phyloP scores from a whole-genome alignment of 1,140 invertebrate genomes.

The Ceratina japonica region DNA sequence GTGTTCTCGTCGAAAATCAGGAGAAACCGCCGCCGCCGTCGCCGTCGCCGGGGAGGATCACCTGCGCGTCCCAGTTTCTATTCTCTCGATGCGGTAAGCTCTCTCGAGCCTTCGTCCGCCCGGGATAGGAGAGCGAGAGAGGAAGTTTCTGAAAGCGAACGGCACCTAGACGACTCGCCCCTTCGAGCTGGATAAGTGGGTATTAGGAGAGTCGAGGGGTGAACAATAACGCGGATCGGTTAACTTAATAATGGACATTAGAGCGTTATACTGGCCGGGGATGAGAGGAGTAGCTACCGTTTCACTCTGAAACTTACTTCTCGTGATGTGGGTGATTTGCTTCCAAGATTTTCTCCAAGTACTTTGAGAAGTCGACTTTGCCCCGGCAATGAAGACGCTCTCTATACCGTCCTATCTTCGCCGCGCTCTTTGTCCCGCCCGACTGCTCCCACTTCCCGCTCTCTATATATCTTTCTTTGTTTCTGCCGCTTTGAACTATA shows the following conservation, averaged over 20 bases:
- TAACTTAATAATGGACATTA: conserved; percentile 69
- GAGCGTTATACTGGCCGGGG: conserved; percentile 52
- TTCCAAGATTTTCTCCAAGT: conserved; percentile 64
- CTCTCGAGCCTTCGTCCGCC: conserved; percentile 26
- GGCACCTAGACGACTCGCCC: conserved; percentile 56
- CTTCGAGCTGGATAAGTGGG: conserved; percentile 63
- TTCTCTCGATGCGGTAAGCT: conserved; percentile 59
- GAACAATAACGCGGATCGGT: conserved; percentile 68
- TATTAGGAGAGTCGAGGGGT: conserved; percentile 63
- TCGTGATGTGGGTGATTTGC: conserved; percentile 63
- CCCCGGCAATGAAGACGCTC: conserved; percentile 39
- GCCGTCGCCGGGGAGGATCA: conserved; percentile 42
- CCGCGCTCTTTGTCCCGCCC: not conserved
- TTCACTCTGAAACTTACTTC: conserved; percentile 58
- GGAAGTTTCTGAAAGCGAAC: conserved; percentile 60
- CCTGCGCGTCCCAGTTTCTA: conserved; percentile 63
- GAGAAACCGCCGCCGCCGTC: conserved; percentile 49
- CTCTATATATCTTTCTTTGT: not conserved
- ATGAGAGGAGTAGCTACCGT: conserved; percentile 35
- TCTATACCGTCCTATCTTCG: not conserved
- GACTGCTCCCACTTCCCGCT: too few species aligned
- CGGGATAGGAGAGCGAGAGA: too few species aligned
- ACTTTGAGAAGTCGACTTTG: conserved; percentile 59
- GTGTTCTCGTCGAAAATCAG: conserved; percentile 62
- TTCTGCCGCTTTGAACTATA: not conserved